Evolutionary conservation across 35 echinoderm and acorn worm species (phyloP).

Genomic region (Hemicentrotus pulcherrimus): DNA sequence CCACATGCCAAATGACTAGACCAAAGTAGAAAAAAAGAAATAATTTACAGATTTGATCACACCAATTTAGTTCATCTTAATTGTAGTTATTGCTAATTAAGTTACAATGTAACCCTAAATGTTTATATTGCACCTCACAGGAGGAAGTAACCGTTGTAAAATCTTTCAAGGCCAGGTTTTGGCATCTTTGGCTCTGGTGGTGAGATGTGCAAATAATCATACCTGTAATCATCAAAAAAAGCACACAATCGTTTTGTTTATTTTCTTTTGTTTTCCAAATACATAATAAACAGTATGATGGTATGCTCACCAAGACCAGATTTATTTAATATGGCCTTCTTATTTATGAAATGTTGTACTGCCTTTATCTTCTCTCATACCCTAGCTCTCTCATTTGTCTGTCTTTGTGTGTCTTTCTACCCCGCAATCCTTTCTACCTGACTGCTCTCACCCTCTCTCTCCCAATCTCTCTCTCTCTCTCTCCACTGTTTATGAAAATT

Average conservation of each 20-base stretch:
- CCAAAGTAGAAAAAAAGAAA: neutral
- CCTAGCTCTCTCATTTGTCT: too few species aligned
- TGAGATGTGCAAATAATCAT: neutral
- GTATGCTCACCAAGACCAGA: neutral
- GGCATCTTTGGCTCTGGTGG: neutral
- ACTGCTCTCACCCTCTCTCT: too few species aligned
- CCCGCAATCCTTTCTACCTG: neutral
- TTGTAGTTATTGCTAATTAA: neutral
- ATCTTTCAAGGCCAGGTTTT: neutral
- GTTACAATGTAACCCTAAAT: neutral
- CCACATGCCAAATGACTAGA: neutral
- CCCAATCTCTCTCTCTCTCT: too few species aligned
- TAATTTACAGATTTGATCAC: neutral
- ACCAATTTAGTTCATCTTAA: neutral
- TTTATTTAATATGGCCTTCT: neutral
- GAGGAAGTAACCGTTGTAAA: neutral
- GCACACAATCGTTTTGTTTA: neutral
- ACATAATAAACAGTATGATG: neutral
- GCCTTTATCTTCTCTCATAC: too few species aligned
- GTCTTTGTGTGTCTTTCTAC: neutral
- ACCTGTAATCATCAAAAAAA: neutral
- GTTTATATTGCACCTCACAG: neutral
- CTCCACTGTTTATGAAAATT: too few species aligned
- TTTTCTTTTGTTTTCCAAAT: neutral
- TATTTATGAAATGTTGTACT: neutral